A percentile compares a stretch with the other conserved stretches of the same genome.
phyloP scores from a whole-genome alignment of 2,113 vertebrate species.

The Sander lucioperca region DNA sequence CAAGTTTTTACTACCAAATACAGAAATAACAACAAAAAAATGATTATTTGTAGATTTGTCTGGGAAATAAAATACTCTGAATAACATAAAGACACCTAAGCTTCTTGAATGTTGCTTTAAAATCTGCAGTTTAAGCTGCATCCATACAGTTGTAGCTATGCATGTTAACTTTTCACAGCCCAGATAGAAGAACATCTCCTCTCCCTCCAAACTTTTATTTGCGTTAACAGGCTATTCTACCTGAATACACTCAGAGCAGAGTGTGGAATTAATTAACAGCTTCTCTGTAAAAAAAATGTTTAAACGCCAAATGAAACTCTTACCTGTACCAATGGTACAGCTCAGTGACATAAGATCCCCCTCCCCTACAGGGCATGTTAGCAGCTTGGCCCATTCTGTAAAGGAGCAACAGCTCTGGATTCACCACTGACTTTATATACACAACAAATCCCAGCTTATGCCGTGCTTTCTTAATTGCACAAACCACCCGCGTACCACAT shows the following conservation, averaged over 20 bases:
- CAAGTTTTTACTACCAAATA: background rate
- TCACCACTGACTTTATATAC: slow-evolving; percentile 69
- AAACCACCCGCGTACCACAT: slow-evolving; percentile 72
- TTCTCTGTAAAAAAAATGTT: background rate
- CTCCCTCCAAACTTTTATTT: background rate
- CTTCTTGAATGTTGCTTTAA: background rate
- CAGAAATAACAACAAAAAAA: background rate
- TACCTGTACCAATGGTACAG: slow-evolving; percentile 82
- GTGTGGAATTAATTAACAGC: background rate
- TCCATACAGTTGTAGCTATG: background rate
- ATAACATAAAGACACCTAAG: no score
- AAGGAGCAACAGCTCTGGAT: slow-evolving; percentile 24
- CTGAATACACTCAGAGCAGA: background rate
- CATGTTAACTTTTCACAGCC: background rate
- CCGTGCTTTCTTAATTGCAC: slow-evolving; percentile 74
- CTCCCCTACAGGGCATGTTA: slow-evolving; percentile 65
- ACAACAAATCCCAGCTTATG: slow-evolving; percentile 75
- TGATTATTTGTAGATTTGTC: background rate
- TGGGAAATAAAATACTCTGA: background rate
- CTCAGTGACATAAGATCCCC: slow-evolving; percentile 76
- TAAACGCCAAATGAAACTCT: slow-evolving; percentile 25
- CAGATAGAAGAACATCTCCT: no score
- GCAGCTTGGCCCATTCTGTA: slow-evolving; percentile 81
- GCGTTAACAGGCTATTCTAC: no score
- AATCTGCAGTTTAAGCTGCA: background rate